Percentiles rank a stretch among this genome's conserved stretches.
Evolutionary conservation across 2,888 invertebrate species (phyloP).

Genomic region (Sphaerophoria rueppellii): DNA sequence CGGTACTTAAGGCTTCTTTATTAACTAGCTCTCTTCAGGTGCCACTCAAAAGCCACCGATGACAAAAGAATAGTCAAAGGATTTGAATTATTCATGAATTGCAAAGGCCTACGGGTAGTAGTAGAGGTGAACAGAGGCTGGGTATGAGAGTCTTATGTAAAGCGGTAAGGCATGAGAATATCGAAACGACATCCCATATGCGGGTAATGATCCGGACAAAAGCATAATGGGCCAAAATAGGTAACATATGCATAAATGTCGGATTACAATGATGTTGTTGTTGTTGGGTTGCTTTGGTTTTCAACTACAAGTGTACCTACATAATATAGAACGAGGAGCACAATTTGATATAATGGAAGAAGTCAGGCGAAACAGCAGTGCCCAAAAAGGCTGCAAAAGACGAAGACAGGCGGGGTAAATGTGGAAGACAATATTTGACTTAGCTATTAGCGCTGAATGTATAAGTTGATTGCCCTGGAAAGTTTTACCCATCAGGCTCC

Average conservation of each 20-base stretch:
- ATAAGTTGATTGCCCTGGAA: conserved; percentile 65
- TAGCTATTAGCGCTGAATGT: conserved; percentile 39
- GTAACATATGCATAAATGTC: conserved; percentile 4
- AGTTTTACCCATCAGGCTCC: conserved; percentile 23
- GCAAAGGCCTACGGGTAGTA: neutral
- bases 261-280: conserved; percentile 1
- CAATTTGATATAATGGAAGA: neutral
- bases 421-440: conserved; percentile 40
- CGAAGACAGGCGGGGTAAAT: neutral
- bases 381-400: neutral
- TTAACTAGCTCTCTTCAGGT: conserved; percentile 5
- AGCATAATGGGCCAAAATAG: conserved; percentile 22
- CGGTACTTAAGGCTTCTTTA: conserved; percentile 4
- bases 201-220: conserved; percentile 41
- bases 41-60: neutral
- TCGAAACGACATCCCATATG: conserved; percentile 16
- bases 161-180: neutral
- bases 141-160: too few relatives aligned
- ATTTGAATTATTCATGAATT: conserved; percentile 40
- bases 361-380: neutral
- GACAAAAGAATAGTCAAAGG: neutral
- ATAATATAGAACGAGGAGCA: neutral
- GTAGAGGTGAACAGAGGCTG: neutral
- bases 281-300: neutral
- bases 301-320: neutral